phyloP scores from a whole-genome alignment of 2,888 invertebrate genomes.

The Melieria picta region DNA sequence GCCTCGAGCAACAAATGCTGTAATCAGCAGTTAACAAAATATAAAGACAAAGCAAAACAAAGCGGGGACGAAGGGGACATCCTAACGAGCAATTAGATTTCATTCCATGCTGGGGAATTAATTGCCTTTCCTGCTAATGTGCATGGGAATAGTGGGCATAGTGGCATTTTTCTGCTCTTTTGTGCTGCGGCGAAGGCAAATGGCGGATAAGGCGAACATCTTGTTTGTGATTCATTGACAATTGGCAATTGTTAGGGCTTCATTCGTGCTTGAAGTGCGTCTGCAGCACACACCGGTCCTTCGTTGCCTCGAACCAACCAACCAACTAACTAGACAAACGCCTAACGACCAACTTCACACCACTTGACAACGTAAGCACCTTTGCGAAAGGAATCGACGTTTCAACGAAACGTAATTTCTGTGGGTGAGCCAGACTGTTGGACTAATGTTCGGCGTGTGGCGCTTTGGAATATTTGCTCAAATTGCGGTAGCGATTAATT shows the following conservation, averaged over 20 bases:
- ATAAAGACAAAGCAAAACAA: constrained; percentile 49
- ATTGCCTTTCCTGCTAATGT: constrained; percentile 49
- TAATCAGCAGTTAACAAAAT: constrained; percentile 64
- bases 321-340: constrained; percentile 10
- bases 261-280: constrained; percentile 12
- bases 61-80: constrained; percentile 40
- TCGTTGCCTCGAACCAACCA: not conserved
- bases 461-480: constrained; percentile 17
- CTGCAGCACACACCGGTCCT: not conserved
- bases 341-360: constrained; percentile 54
- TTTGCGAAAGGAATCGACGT: constrained; percentile 39
- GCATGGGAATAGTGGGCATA: constrained; percentile 18
- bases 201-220: not conserved
- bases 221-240: constrained; percentile 49
- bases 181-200: not conserved
- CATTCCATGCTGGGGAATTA: constrained; percentile 64
- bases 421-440: not conserved
- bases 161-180: constrained; percentile 44
- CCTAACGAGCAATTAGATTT: constrained; percentile 65
- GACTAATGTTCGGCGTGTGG: constrained; percentile 6
- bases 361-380: constrained; percentile 65
- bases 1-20: constrained; percentile 54
- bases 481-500: constrained; percentile 48
- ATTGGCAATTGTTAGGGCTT: constrained; percentile 52
- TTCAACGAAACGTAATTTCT: too few species aligned